phyloP scores from a whole-genome alignment of 2,113 vertebrate species.

The Brachionichthys hirsutus region DNA sequence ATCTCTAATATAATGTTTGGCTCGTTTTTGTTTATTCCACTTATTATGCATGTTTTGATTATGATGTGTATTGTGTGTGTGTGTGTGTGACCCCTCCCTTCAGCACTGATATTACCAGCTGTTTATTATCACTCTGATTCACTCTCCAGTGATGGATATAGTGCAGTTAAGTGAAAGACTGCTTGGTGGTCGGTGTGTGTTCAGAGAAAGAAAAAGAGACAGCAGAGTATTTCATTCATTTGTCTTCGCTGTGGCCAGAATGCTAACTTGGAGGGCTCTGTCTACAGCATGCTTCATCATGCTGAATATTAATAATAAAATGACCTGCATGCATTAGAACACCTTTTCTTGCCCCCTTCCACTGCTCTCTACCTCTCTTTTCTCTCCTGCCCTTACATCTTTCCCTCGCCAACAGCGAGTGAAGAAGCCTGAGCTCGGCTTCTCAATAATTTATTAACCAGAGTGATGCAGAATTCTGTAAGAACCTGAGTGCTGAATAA shows the following conservation, averaged over 20 bases:
- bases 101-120: no score
- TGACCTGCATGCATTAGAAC: constrained; percentile 1
- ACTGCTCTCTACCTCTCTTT: not conserved
- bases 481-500: constrained; percentile 43
- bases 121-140: constrained; percentile 43
- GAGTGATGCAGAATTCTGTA: constrained; percentile 75
- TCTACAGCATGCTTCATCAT: constrained; percentile 49
- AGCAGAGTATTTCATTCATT: constrained; percentile 47
- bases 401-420: constrained; percentile 31
- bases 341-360: not conserved
- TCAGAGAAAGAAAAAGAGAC: not conserved
- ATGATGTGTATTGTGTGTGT: no score
- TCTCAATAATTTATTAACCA: constrained; percentile 67
- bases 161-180: constrained; percentile 8
- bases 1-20: no score
- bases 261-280: constrained; percentile 49
- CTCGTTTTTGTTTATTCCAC: no score
- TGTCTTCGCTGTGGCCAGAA: constrained; percentile 39
- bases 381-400: not conserved
- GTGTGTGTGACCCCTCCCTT: no score
- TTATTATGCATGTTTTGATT: no score
- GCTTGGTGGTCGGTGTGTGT: not conserved
- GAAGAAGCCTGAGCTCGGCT: constrained; percentile 38
- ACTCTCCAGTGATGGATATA: constrained; percentile 27
- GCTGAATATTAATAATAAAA: constrained; percentile 54